A percentile compares a stretch with the other conserved stretches of the same genome.
phyloP scores from a whole-genome alignment of 2,113 vertebrate genomes.

The Centrocercus urophasianus region DNA sequence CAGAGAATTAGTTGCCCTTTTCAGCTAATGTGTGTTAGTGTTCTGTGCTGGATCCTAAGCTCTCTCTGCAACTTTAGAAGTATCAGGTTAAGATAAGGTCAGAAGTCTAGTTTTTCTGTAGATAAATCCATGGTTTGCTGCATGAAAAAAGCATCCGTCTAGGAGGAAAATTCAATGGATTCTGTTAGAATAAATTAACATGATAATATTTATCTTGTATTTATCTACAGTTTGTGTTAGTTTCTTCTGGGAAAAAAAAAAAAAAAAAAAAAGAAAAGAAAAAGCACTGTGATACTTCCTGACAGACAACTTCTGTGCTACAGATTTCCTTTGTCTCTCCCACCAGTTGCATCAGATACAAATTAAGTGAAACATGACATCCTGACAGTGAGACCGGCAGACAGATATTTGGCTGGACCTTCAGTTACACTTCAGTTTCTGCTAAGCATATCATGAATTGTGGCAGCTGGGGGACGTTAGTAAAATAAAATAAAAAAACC shows the following conservation, averaged over 20 bases:
- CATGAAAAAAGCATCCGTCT: neutral
- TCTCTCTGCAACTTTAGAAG: neutral
- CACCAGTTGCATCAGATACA: constrained; percentile 45
- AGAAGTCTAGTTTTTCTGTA: neutral
- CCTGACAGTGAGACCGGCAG: constrained; percentile 54
- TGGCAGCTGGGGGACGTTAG: constrained; percentile 69
- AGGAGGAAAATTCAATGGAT: neutral
- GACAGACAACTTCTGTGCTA: neutral
- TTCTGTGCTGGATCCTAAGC: neutral
- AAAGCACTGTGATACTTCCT: neutral
- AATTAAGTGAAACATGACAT: constrained; percentile 63
- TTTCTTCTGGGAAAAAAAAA: neutral
- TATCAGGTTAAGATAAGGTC: neutral
- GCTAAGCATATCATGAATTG: constrained; percentile 72
- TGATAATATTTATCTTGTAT: neutral
- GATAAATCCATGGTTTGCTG: neutral
- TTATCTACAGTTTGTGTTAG: neutral
- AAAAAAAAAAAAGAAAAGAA: neutral
- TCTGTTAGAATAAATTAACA: neutral
- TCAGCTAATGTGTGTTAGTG: neutral
- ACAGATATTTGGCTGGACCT: constrained; percentile 70
- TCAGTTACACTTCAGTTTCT: constrained; percentile 68
- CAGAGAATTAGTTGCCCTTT: neutral
- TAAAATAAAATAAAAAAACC: constrained; percentile 65
- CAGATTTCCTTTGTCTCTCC: constrained; percentile 50